A percentile compares a stretch with the other conserved stretches of the same genome.
These are phyloP conservation scores for Podargus strigoides DNA, from an alignment of 2,797 vertebrate species.

Conservation along the genomic window DNA sequence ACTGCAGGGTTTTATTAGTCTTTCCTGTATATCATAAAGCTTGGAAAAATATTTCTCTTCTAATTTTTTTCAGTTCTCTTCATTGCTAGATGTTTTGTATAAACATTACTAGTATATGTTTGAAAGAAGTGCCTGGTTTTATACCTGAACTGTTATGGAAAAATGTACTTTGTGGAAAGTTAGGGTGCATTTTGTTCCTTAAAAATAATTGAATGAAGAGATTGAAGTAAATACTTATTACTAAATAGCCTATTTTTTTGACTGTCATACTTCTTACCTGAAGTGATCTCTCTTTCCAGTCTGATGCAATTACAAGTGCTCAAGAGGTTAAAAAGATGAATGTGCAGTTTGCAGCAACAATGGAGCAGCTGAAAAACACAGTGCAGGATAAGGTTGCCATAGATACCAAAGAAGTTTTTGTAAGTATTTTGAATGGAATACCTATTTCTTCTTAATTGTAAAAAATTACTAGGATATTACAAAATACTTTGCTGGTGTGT, in stretches of 20 bases:
- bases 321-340: slow-evolving; percentile 77
- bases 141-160: neutral
- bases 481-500: neutral
- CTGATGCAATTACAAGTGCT: slow-evolving; percentile 76
- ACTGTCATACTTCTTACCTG: neutral
- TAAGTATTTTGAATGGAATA: slow-evolving; percentile 73
- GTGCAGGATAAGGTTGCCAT: slow-evolving; percentile 77
- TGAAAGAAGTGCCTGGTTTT: neutral
- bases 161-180: neutral
- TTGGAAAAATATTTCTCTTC: neutral
- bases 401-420: slow-evolving; percentile 83
- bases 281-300: slow-evolving; percentile 70
- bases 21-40: neutral
- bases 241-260: neutral
- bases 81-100: neutral
- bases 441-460: neutral
- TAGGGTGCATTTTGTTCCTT: neutral
- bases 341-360: slow-evolving; percentile 71
- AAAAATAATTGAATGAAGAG: neutral
- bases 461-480: neutral
- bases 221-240: neutral
- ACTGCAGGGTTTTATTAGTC: neutral
- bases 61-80: neutral
- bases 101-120: neutral
- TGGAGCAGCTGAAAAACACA: slow-evolving; percentile 76